Conservation (phyloP, 2,888 invertebrate species). For the Polyommatus iphigenia region DNA sequence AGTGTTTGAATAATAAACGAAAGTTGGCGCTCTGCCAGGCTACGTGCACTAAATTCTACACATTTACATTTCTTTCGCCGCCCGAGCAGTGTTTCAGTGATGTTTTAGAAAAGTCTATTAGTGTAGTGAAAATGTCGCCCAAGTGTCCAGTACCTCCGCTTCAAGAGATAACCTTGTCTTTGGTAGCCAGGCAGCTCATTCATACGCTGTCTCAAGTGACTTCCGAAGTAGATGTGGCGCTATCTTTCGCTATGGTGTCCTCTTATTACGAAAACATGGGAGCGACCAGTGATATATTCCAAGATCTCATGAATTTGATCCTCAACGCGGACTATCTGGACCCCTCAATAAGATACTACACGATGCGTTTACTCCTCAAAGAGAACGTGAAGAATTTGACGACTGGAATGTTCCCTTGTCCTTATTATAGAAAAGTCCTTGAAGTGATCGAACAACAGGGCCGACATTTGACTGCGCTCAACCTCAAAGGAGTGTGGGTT, state of each 20-base stretch:
- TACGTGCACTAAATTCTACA: constrained; percentile 68
- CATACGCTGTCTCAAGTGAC: constrained; percentile 82
- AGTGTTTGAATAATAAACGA: constrained; percentile 71
- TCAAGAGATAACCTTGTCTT: constrained; percentile 80
- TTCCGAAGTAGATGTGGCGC: constrained; percentile 78
- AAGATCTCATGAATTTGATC: constrained; percentile 84
- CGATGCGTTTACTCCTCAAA: constrained; percentile 83
- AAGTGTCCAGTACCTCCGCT: constrained; percentile 81
- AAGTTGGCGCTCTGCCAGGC: constrained; percentile 67
- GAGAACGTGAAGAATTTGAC: constrained; percentile 83
- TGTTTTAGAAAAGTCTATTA: constrained; percentile 49
- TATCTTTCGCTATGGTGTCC: constrained; percentile 81
- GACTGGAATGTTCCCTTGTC: constrained; percentile 85
- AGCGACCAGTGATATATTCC: constrained; percentile 84
- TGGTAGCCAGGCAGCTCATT: constrained; percentile 82
- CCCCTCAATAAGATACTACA: constrained; percentile 83
- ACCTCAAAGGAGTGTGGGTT: constrained; percentile 87
- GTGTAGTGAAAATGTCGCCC: constrained; percentile 80
- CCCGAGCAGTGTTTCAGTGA: constrained; percentile 49
- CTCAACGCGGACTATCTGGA: constrained; percentile 84
- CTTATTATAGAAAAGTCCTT: constrained; percentile 85
- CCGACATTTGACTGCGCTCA: constrained; percentile 81
- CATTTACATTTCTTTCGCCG: constrained; percentile 68
- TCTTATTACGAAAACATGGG: constrained; percentile 81
- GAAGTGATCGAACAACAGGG: constrained; percentile 83